Percentiles rank a stretch among this genome's conserved stretches.
These are phyloP conservation scores for Scopus umbretta DNA, from an alignment of 2,113 vertebrate genomes.

Conservation along the genomic window DNA sequence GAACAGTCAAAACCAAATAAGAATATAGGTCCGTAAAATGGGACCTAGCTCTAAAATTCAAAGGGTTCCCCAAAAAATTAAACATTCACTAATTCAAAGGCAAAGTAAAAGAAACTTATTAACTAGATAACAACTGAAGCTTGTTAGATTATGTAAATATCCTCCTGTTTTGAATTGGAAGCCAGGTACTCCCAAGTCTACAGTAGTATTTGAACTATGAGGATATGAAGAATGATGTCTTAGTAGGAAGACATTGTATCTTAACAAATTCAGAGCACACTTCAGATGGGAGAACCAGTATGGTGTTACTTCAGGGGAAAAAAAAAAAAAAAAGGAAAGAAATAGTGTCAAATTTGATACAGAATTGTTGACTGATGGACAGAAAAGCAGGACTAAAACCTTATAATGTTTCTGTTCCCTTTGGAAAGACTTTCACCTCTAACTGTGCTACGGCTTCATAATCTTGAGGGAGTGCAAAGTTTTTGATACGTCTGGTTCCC, in stretches of 20 bases:
- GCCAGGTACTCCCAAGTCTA: not conserved
- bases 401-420: not conserved
- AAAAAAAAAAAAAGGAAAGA: not conserved
- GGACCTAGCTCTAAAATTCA: not conserved
- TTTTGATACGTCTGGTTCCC: not conserved
- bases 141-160: not conserved
- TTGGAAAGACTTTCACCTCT: not conserved
- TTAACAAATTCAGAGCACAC: not conserved
- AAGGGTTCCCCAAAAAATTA: not conserved
- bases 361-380: not conserved
- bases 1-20: not conserved
- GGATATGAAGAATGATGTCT: not conserved
- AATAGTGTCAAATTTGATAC: not conserved
- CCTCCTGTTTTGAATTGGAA: not conserved
- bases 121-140: not conserved
- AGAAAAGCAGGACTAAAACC: not conserved
- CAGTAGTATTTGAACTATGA: not conserved
- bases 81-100: not conserved
- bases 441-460: not conserved
- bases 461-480: not conserved
- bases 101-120: not conserved
- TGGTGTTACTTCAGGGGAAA: accelerated
- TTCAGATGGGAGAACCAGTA: not conserved
- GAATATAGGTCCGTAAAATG: not conserved
- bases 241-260: not conserved